These are phyloP conservation scores for Eurystomus glaucurus DNA, from an alignment of 2,797 vertebrate genomes.

Conservation along the genomic window DNA sequence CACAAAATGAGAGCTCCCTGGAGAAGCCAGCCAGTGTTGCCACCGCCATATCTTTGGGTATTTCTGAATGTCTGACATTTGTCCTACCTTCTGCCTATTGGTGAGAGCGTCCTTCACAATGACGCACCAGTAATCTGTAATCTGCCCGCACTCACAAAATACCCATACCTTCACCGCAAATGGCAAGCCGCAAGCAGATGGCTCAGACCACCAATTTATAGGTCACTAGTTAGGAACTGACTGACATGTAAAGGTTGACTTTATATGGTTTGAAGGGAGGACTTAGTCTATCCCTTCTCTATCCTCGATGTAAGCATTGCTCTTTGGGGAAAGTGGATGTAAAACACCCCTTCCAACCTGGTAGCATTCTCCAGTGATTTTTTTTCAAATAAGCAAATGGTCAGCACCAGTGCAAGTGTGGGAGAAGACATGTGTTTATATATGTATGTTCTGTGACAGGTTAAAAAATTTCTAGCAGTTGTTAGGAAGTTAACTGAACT, in stretches of 20 bases:
- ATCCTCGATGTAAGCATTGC: background rate
- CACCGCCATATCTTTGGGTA: background rate
- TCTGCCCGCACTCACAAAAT: background rate
- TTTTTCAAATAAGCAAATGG: background rate
- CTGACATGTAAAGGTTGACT: background rate
- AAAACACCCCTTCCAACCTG: background rate
- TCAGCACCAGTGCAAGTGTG: background rate
- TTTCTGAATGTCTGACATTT: background rate
- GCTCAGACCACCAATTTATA: background rate
- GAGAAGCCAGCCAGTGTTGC: fast-evolving
- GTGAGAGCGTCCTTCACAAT: background rate
- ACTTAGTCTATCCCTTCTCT: background rate
- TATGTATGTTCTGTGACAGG: background rate
- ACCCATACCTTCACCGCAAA: background rate
- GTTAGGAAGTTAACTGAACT: background rate
- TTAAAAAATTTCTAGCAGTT: background rate
- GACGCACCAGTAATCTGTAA: background rate
- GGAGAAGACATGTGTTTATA: background rate
- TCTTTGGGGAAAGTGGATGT: background rate
- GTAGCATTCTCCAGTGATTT: background rate
- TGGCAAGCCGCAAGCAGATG: background rate
- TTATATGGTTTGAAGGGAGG: background rate
- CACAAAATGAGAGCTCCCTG: background rate
- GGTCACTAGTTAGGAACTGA: background rate
- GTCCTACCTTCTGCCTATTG: background rate